Evolutionary conservation across 2,888 invertebrate genomes (phyloP).

Genomic region (Dolomedes plantarius): DNA sequence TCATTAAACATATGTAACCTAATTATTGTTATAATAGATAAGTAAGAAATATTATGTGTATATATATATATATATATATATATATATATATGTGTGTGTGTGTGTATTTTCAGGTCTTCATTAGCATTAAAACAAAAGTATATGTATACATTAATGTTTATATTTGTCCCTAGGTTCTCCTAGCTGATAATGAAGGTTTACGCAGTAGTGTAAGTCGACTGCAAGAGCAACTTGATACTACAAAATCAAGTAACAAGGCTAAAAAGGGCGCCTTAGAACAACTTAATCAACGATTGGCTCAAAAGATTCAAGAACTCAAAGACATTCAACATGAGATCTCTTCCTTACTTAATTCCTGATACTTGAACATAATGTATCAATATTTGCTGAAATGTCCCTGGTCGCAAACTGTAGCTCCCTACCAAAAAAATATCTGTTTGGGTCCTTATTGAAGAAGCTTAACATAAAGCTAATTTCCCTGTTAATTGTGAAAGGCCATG

Average conservation of each 20-base stretch:
- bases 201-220: constrained; percentile 83
- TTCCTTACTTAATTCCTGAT: constrained; percentile 80
- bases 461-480: constrained; percentile 34
- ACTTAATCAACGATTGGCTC: constrained; percentile 88
- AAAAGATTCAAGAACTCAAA: constrained; percentile 86
- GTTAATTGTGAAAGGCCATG: constrained; percentile 32
- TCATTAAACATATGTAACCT: too few species aligned
- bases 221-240: constrained; percentile 87
- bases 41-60: too few species aligned
- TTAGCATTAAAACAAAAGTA: too few species aligned
- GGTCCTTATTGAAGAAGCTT: constrained; percentile 59
- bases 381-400: constrained; percentile 50
- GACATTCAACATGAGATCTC: constrained; percentile 89
- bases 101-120: too few species aligned
- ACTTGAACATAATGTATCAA: constrained; percentile 51
- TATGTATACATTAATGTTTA: too few species aligned
- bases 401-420: constrained; percentile 64
- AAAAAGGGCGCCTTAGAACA: constrained; percentile 88
- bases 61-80: too few species aligned
- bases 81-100: too few species aligned
- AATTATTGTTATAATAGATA: too few species aligned
- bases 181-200: constrained; percentile 83
- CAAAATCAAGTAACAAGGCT: constrained; percentile 87
- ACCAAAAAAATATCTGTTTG: constrained; percentile 61
- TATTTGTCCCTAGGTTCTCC: constrained; percentile 78